Conservation (phyloP, 2,888 invertebrate species). For the Colletes collaris region DNA sequence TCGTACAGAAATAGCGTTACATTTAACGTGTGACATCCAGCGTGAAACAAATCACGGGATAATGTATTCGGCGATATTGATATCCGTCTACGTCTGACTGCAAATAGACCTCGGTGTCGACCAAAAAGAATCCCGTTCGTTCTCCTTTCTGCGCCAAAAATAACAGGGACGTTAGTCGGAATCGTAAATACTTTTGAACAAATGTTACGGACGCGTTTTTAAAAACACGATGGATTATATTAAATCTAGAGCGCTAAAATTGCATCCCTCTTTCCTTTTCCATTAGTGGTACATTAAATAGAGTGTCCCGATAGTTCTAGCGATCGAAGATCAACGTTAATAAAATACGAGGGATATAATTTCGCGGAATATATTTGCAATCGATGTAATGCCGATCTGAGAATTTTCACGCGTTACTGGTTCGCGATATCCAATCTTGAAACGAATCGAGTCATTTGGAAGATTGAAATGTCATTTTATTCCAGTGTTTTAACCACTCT, state of each 20-base stretch:
- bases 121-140: background rate
- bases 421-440: background rate
- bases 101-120: slow-evolving; percentile 10
- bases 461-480: slow-evolving; percentile 32
- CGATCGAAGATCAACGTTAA: no score
- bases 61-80: slow-evolving; percentile 2
- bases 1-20: slow-evolving; percentile 17
- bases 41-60: slow-evolving; percentile 23
- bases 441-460: slow-evolving; percentile 24
- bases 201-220: no score
- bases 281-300: no score
- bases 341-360: no score
- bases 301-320: no score
- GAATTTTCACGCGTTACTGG: no score
- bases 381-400: no score
- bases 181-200: background rate
- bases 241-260: no score
- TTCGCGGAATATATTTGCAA: no score
- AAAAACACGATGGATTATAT: no score
- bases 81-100: background rate
- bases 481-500: slow-evolving; percentile 8
- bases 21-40: slow-evolving; percentile 1
- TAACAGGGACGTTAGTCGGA: background rate
- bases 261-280: no score
- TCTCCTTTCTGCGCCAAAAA: slow-evolving; percentile 1